phyloP scores from a whole-genome alignment of 1,140 invertebrate species.

The Probaryconus sp. region DNA sequence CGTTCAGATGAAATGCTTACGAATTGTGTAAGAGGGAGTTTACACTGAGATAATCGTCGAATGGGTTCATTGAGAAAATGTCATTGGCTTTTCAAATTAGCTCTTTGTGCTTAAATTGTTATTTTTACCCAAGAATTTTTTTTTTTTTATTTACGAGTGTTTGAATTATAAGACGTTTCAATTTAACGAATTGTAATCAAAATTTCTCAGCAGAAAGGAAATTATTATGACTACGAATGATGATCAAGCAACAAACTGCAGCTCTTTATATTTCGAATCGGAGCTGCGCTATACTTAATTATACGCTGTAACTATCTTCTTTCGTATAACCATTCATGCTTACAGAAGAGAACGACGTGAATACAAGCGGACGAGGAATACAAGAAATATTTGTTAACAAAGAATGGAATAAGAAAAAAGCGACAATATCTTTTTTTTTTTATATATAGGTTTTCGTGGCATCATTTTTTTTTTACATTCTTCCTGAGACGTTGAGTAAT shows the following conservation, averaged over 20 bases:
- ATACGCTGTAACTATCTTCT: slow-evolving; percentile 30
- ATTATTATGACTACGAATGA: slow-evolving; percentile 9
- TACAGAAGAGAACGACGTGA: slow-evolving; percentile 35
- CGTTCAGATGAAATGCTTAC: slow-evolving; percentile 44
- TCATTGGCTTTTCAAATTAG: slow-evolving; percentile 38
- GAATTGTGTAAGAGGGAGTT: slow-evolving; percentile 52
- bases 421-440: slow-evolving; percentile 45
- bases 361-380: slow-evolving; percentile 14
- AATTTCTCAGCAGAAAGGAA: too few species aligned
- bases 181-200: too few species aligned
- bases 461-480: slow-evolving; percentile 34
- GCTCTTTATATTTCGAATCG: slow-evolving; percentile 19
- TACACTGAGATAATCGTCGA: slow-evolving; percentile 19
- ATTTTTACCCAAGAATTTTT: too few species aligned
- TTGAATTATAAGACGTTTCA: too few species aligned
- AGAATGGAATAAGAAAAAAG: slow-evolving; percentile 41
- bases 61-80: slow-evolving; percentile 16
- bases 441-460: slow-evolving; percentile 45
- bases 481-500: slow-evolving; percentile 46
- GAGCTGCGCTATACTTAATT: slow-evolving; percentile 21
- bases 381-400: slow-evolving; percentile 41
- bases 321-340: slow-evolving; percentile 13
- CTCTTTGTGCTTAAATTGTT: too few species aligned
- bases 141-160: too few species aligned
- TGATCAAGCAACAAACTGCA: background rate